Base-by-base conservation (phyloP, 2,888 invertebrate genomes). In the Pteria penguin region DNA sequence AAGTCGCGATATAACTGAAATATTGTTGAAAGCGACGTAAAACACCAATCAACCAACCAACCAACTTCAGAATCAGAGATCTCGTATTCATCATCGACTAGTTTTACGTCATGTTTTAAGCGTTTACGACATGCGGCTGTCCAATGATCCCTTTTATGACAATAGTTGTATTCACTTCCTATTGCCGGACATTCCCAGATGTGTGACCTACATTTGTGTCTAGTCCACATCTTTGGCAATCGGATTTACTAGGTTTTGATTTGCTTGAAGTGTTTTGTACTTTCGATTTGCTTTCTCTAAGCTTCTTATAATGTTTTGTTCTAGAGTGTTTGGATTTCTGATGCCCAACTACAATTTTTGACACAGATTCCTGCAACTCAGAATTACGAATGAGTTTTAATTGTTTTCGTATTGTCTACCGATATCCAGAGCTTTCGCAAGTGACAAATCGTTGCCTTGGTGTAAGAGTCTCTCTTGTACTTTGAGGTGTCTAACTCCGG, bases 391-490 rank as follows among this genome's bases (percentile, higher is more conserved):
- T 66, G 5, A 75, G 22, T 31, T 71, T 75, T 0, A 75, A 18
- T 32, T 75, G 71, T 52, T 31, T 55, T 75, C 66, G n/a, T 71
- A 71, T 18, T 71, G 66, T n/a, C 65, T 33, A 2, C 70, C 71
- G 24, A 66, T 75, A n/a, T 62, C 26, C 0, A 75, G 29, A 14
- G 58, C 57, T 58, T 72, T 72, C 2, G 65, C 65, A 0, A 72
- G 54, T 11, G 73, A 65, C n/a, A 67, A 29, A 31, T 67, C 60
- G 8, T 67, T 33, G 14, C 73, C 73, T 57, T 67, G 60, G 18
- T 79, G 60, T 26, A 65, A 45, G 0, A 75, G 33, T 71, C 66
- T 65, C 36, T 75, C 70, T 18, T 75, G 71, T 2, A 75, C 66
- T 52, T 71, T 65, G 8, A 76, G 2, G n/a, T 70, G 55, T 2